Percentiles rank a stretch among this genome's conserved stretches.
Evolutionary conservation across 2,797 vertebrate species (phyloP).

Genomic region (Leptoclinus maculatus): DNA sequence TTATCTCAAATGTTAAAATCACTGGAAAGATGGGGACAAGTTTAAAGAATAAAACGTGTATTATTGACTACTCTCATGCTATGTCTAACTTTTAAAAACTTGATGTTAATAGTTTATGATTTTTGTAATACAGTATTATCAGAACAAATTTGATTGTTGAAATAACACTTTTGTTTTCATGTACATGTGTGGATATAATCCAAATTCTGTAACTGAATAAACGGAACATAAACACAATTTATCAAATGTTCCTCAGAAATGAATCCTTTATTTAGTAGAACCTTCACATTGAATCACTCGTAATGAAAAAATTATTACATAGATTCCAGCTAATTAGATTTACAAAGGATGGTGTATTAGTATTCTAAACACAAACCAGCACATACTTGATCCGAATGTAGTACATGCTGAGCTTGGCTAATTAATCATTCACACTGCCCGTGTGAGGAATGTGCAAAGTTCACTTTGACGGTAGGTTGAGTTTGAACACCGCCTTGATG

Average conservation of each 20-base stretch:
- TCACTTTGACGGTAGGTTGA: not conserved
- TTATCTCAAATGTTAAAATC: not conserved
- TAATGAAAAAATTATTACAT: not conserved
- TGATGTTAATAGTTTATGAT: not conserved
- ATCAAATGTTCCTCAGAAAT: not conserved
- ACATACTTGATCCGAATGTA: not conserved
- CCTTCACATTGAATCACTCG: not conserved
- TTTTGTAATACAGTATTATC: constrained; percentile 15
- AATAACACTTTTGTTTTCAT: not conserved
- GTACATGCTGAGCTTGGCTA: not conserved
- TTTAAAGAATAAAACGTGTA: not conserved
- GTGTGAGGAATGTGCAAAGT: not conserved
- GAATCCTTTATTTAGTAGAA: constrained; percentile 17
- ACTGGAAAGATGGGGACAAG: not conserved
- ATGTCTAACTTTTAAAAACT: not conserved
- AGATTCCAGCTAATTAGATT: not conserved
- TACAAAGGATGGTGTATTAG: not conserved
- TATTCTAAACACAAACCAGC: not conserved
- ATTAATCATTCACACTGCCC: not conserved
- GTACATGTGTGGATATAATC: not conserved
- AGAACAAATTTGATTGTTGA: constrained; percentile 28
- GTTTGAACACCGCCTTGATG: constrained; percentile 68
- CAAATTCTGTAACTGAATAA: not conserved
- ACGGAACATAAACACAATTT: constrained; percentile 7
- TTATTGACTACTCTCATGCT: not conserved